These are phyloP conservation scores for Silurus meridionalis DNA, from an alignment of 2,113 vertebrate species.

Conservation along the genomic window DNA sequence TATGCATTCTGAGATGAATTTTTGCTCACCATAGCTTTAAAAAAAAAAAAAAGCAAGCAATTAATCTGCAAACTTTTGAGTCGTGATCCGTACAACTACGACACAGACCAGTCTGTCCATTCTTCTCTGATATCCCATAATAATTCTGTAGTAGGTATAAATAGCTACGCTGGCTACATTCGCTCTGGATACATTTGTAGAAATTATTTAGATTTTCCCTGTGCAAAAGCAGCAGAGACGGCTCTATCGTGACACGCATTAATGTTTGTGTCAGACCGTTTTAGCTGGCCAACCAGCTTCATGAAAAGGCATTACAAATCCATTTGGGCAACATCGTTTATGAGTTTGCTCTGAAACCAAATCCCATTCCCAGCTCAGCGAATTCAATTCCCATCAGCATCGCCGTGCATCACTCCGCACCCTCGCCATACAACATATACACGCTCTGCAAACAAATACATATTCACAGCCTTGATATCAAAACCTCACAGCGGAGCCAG, in stretches of 20 bases:
- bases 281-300: conserved; percentile 60
- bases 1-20: neutral
- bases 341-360: conserved; percentile 79
- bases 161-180: neutral
- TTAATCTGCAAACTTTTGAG: too few species aligned
- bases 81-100: too few species aligned
- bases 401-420: conserved; percentile 73
- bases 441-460: conserved; percentile 63
- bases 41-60: too few species aligned
- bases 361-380: conserved; percentile 83
- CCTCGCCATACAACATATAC: conserved; percentile 72
- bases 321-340: conserved; percentile 79
- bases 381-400: conserved; percentile 81
- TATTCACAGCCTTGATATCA: conserved; percentile 57
- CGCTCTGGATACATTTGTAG: neutral
- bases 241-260: conserved; percentile 65
- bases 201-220: conserved; percentile 31
- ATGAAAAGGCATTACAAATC: conserved; percentile 82
- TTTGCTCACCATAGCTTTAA: neutral
- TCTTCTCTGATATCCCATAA: neutral
- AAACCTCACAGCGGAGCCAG: neutral
- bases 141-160: neutral
- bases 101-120: neutral
- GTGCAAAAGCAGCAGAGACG: conserved; percentile 50
- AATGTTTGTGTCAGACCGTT: conserved; percentile 71